These are phyloP conservation scores for Mimumesa dahlbomi DNA, from an alignment of 2,888 invertebrate species.

Conservation along the genomic window DNA sequence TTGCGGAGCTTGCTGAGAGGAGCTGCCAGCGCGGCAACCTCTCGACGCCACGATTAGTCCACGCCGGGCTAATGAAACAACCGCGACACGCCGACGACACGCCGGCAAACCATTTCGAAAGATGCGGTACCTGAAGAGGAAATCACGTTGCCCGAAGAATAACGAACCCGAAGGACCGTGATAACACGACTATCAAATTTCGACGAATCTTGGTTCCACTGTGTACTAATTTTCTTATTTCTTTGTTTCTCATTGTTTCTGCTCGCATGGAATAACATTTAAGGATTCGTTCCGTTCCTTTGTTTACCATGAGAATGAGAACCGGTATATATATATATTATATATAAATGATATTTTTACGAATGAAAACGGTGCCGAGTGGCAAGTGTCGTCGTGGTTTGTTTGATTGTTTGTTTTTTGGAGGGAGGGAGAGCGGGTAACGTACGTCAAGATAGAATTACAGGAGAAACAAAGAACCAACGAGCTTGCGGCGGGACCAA, in stretches of 20 bases:
- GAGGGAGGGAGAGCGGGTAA: no score
- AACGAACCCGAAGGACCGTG: slow-evolving; percentile 25
- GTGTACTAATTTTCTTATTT: no score
- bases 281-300: no score
- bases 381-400: neutral
- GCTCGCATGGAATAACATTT: no score
- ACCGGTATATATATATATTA: no score
- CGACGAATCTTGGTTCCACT: neutral
- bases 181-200: no score
- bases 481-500: slow-evolving; percentile 50
- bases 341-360: neutral
- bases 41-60: slow-evolving; percentile 39
- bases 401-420: neutral
- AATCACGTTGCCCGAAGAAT: slow-evolving; percentile 75
- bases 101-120: slow-evolving; percentile 56
- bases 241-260: no score
- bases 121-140: slow-evolving; percentile 78
- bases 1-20: slow-evolving; percentile 57
- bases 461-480: slow-evolving; percentile 18
- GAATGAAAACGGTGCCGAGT: neutral
- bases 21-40: slow-evolving; percentile 49
- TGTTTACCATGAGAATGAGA: no score
- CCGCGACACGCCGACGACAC: no score
- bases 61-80: slow-evolving; percentile 60
- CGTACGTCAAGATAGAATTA: no score